Conservation (phyloP, 1,140 invertebrate species). For the Steinernema khuongi region DNA sequence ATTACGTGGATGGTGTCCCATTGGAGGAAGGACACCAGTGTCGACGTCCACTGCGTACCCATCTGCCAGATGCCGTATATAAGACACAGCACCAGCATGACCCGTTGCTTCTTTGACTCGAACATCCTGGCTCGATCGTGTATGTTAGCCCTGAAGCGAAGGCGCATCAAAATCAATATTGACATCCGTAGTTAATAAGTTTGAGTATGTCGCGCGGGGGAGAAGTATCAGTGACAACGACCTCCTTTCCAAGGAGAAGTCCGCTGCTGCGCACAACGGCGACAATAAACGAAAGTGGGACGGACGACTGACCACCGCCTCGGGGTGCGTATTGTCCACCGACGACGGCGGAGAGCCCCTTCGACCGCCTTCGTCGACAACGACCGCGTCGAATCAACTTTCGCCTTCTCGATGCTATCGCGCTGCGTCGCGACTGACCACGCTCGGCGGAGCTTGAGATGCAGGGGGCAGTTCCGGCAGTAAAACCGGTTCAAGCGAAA, state of each 20-base stretch:
- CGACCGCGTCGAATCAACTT: conserved; percentile 8
- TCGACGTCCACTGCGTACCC: conserved; percentile 58
- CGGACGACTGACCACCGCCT: not conserved
- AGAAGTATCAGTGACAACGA: conserved; percentile 3
- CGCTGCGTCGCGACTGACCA: conserved; percentile 8
- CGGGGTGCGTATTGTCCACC: not conserved
- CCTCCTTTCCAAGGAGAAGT: not conserved
- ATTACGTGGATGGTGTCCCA: conserved; percentile 56
- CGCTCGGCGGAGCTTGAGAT: not conserved
- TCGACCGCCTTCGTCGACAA: not conserved
- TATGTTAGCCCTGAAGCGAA: not conserved
- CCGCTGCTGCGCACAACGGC: not conserved
- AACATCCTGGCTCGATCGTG: not conserved
- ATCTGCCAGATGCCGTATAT: conserved; percentile 58
- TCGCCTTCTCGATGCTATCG: conserved; percentile 10
- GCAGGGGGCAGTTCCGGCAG: not conserved
- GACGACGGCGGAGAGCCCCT: not conserved
- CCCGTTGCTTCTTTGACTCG: conserved; percentile 43
- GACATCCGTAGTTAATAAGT: not conserved
- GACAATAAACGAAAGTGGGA: conserved; percentile 15
- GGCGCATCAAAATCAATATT: no score
- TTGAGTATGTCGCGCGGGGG: not conserved
- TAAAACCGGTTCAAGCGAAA: not conserved
- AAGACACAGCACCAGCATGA: conserved; percentile 48
- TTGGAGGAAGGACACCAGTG: conserved; percentile 56